Percentiles rank a stretch among this genome's conserved stretches.
These are phyloP conservation scores for Lucinisca nassula DNA, from an alignment of 2,888 invertebrate species.

Conservation along the genomic window DNA sequence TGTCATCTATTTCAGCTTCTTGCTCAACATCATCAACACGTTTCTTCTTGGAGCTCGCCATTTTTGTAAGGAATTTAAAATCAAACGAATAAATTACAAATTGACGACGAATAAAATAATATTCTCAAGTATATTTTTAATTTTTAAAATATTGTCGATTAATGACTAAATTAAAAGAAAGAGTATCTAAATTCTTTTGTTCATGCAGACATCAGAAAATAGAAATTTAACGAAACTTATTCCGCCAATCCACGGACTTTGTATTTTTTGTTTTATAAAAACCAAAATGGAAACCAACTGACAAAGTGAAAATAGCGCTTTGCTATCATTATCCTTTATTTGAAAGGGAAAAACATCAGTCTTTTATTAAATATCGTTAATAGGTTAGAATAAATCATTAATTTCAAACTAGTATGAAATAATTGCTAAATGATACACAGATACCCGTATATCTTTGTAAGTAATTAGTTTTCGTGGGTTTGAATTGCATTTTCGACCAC, in stretches of 20 bases:
- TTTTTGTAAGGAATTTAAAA: conserved; percentile 35
- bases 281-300: background rate
- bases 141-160: background rate
- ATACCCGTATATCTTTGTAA: no score
- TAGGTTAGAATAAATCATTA: no score
- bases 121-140: background rate
- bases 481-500: no score
- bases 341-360: no score
- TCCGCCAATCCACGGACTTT: background rate
- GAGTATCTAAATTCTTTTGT: no score
- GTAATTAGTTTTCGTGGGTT: no score
- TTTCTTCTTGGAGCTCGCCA: conserved; percentile 83
- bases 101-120: background rate
- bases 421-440: no score
- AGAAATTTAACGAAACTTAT: background rate
- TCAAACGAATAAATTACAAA: background rate
- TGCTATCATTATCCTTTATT: background rate
- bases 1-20: conserved; percentile 56
- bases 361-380: no score
- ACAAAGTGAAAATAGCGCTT: background rate
- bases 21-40: conserved; percentile 69
- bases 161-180: background rate
- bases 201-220: no score
- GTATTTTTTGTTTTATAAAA: background rate
- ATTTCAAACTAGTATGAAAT: no score